A percentile compares a stretch with the other conserved stretches of the same genome.
These are phyloP conservation scores for Toxostoma redivivum DNA, from an alignment of 2,113 vertebrate species.

Conservation along the genomic window DNA sequence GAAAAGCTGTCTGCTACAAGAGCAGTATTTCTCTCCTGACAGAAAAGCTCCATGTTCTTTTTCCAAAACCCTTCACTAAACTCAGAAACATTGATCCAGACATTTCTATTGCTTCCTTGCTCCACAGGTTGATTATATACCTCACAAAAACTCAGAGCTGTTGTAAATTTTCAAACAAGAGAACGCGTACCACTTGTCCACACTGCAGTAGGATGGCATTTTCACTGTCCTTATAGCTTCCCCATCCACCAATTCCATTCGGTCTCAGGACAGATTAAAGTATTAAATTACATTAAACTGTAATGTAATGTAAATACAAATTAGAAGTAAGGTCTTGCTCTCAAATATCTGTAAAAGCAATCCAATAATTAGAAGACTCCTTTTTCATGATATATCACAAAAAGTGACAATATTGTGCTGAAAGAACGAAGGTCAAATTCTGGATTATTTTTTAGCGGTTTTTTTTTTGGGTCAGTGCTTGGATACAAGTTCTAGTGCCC, in stretches of 20 bases:
- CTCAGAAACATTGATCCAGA: slow-evolving; percentile 57
- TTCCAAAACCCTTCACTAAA: slow-evolving; percentile 49
- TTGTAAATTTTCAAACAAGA: slow-evolving; percentile 29
- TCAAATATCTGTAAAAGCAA: neutral
- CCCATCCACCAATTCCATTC: neutral
- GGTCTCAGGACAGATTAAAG: neutral
- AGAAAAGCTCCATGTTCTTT: slow-evolving; percentile 20
- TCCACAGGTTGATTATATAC: slow-evolving; percentile 45
- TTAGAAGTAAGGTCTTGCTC: neutral
- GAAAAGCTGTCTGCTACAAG: slow-evolving; percentile 26
- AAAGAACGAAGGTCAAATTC: neutral
- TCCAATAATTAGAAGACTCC: neutral
- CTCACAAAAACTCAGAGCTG: slow-evolving; percentile 32
- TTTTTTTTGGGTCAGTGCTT: neutral
- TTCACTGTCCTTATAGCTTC: neutral
- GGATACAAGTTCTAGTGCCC: neutral
- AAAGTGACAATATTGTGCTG: neutral
- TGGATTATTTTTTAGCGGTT: neutral
- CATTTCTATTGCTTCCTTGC: slow-evolving; percentile 54
- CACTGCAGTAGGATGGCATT: neutral
- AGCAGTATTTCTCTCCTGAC: slow-evolving; percentile 50
- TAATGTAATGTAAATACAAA: neutral
- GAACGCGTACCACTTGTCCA: neutral
- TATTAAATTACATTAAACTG: neutral
- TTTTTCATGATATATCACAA: neutral